Conservation (phyloP, 2,113 vertebrate genomes). For the Salminus brasiliensis region DNA sequence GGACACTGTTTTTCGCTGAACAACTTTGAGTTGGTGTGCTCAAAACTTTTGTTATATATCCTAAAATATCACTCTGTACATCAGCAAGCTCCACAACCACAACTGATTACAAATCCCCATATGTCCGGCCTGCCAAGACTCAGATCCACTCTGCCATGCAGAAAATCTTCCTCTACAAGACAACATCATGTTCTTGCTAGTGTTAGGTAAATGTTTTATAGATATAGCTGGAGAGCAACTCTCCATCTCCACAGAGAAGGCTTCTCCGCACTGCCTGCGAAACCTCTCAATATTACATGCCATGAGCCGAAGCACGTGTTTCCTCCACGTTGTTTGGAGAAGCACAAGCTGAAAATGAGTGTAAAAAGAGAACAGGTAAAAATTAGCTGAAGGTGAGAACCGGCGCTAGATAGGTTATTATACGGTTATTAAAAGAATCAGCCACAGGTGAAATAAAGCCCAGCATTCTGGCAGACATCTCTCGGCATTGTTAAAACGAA, state of each 20-base stretch:
- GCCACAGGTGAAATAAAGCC: neutral
- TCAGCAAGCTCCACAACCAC: neutral
- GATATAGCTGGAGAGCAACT: neutral
- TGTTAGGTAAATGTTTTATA: constrained; percentile 31
- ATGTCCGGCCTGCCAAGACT: neutral
- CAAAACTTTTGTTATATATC: neutral
- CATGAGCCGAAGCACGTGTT: neutral
- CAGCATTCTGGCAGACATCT: neutral
- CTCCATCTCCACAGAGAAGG: constrained; percentile 1
- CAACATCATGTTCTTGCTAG: constrained; percentile 3
- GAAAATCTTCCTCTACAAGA: neutral
- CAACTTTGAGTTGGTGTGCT: neutral
- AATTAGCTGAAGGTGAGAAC: neutral
- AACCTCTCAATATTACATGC: constrained; percentile 8
- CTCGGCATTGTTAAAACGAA: neutral
- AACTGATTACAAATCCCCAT: neutral
- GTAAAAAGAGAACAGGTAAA: neutral
- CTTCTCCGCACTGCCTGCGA: neutral
- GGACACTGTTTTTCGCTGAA: neutral
- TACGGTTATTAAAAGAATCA: neutral
- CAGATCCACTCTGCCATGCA: neutral
- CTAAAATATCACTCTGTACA: neutral
- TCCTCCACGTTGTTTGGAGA: constrained; percentile 21
- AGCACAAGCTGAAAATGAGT: constrained; percentile 1
- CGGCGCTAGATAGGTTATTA: neutral